A percentile compares a stretch with the other conserved stretches of the same genome.
phyloP scores from a whole-genome alignment of 2,113 vertebrate genomes.

The Capreolus pygargus region DNA sequence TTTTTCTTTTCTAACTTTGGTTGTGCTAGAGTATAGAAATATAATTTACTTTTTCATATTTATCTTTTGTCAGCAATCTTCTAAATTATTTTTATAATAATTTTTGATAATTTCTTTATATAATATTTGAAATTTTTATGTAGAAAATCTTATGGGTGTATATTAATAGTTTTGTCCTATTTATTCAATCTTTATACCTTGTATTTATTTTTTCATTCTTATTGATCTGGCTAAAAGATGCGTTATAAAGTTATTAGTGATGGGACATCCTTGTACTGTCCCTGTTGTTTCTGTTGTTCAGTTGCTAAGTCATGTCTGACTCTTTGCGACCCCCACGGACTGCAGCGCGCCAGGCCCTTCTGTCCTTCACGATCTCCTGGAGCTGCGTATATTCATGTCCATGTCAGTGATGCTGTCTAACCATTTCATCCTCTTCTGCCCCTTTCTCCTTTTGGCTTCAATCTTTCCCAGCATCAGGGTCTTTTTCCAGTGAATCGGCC shows the following conservation, averaged over 20 bases:
- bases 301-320: background rate
- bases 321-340: background rate
- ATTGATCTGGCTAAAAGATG: background rate
- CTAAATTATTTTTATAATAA: background rate
- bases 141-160: background rate
- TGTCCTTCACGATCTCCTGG: background rate
- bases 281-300: background rate
- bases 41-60: background rate
- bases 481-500: background rate
- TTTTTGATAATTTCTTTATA: background rate
- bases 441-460: background rate
- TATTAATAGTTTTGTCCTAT: background rate
- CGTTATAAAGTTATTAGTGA: background rate
- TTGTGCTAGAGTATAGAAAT: background rate
- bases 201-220: background rate
- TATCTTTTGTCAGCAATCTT: background rate
- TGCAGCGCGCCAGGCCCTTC: fast-evolving
- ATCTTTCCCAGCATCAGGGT: background rate
- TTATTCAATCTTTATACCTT: background rate
- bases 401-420: background rate
- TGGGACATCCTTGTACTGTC: background rate
- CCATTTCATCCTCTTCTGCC: background rate
- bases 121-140: background rate
- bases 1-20: background rate
- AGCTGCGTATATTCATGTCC: background rate